These are phyloP conservation scores for Lampris incognitus DNA, from an alignment of 2,113 vertebrate species.

Conservation along the genomic window DNA sequence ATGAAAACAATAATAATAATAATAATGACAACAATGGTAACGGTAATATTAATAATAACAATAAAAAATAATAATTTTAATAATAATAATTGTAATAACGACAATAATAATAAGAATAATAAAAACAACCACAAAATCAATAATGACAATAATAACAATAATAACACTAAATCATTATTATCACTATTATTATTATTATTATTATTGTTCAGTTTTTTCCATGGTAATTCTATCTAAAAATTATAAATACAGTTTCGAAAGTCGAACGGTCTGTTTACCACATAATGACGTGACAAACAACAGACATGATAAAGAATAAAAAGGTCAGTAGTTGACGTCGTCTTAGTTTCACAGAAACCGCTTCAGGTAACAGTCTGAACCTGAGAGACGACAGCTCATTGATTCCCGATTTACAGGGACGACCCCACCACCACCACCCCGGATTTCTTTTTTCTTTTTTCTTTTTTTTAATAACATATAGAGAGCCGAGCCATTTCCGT, in stretches of 20 bases:
- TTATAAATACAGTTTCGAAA: no score
- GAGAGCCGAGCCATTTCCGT: background rate
- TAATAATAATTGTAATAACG: background rate
- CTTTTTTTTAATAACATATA: background rate
- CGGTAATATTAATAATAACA: constrained; percentile 2
- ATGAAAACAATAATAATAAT: background rate
- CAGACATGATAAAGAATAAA: no score
- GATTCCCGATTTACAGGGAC: no score
- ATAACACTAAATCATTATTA: constrained; percentile 1
- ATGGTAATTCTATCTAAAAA: no score
- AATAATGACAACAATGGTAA: constrained; percentile 12
- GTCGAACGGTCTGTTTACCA: no score
- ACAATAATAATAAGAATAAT: constrained; percentile 5
- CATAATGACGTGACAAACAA: no score
- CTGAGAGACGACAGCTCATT: background rate
- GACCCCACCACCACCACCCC: no score
- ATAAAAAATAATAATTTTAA: background rate
- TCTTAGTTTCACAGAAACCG: no score
- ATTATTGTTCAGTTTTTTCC: no score
- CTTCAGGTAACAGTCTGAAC: no score
- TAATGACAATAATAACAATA: background rate
- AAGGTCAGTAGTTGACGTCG: no score
- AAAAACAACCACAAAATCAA: background rate
- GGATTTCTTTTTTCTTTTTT: background rate
- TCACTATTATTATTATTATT: constrained; percentile 13